Percentiles rank a stretch among this genome's conserved stretches.
These are phyloP conservation scores for Chaenogobius annularis DNA, from an alignment of 2,113 vertebrate genomes.

Conservation along the genomic window DNA sequence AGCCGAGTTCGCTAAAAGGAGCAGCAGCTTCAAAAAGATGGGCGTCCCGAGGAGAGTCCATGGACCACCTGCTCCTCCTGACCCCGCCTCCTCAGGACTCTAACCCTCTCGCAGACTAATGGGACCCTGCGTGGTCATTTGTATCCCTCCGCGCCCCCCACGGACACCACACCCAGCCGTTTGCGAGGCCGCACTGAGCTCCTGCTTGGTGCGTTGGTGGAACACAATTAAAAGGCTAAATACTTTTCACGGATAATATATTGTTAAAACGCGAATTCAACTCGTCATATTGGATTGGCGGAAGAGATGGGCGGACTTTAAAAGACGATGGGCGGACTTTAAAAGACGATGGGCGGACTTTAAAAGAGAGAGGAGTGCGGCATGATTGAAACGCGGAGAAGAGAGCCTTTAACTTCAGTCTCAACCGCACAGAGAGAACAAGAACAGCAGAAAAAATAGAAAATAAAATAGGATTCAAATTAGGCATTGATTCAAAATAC, in stretches of 20 bases:
- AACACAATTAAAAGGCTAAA: neutral
- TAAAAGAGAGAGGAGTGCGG: too few species aligned
- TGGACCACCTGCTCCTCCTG: conserved; percentile 57
- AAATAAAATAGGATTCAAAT: too few species aligned
- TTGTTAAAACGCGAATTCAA: neutral
- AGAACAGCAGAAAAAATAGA: too few species aligned
- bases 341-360: too few species aligned
- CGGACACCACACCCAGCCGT: conserved; percentile 45
- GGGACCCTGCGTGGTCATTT: conserved; percentile 44
- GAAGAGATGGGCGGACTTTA: too few species aligned
- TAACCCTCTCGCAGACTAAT: conserved; percentile 57
- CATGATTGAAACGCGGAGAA: too few species aligned
- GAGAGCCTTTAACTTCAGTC: too few species aligned
- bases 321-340: too few species aligned
- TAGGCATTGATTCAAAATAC: too few species aligned
- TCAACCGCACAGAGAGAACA: too few species aligned
- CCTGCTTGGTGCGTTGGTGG: conserved; percentile 18
- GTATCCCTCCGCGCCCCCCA: conserved; percentile 46
- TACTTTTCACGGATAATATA: neutral
- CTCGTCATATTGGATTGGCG: too few species aligned
- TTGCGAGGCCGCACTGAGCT: conserved; percentile 30
- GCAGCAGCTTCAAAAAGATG: conserved; percentile 49
- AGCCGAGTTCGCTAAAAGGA: conserved; percentile 39
- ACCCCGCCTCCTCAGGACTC: conserved; percentile 44
- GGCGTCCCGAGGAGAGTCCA: conserved; percentile 33